A percentile compares a stretch with the other conserved stretches of the same genome.
Evolutionary conservation across 1,140 invertebrate species (phyloP).

Genomic region (Cylas formicarius): DNA sequence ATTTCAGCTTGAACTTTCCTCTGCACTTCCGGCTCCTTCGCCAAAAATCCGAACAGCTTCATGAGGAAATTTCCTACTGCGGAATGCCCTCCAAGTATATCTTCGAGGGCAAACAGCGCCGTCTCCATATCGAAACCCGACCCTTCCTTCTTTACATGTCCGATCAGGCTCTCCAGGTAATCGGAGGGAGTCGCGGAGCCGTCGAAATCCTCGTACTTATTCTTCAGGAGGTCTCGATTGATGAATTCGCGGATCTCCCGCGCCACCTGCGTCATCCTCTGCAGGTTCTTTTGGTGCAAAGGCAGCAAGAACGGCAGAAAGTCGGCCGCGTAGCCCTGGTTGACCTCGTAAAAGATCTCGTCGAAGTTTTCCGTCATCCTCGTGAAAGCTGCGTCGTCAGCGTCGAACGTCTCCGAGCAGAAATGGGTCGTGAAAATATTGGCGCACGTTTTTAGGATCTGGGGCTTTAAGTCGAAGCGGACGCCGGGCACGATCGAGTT

Average conservation of each 20-base stretch:
- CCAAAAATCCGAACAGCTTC: constrained; percentile 46
- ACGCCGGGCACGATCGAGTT: constrained; percentile 30
- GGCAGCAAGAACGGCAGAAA: constrained; percentile 75
- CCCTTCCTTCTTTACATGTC: constrained; percentile 44
- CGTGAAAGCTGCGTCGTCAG: constrained; percentile 54
- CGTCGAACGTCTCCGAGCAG: constrained; percentile 63
- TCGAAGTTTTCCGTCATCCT: constrained; percentile 65
- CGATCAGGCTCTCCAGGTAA: constrained; percentile 65
- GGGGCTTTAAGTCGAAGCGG: constrained; percentile 49
- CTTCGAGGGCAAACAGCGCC: constrained; percentile 71
- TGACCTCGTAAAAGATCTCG: constrained; percentile 82
- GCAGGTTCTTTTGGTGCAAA: constrained; percentile 58
- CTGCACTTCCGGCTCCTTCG: constrained; percentile 52
- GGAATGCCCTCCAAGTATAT: constrained; percentile 76
- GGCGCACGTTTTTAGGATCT: constrained; percentile 59
- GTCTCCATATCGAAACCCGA: constrained; percentile 49
- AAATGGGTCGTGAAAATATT: constrained; percentile 81
- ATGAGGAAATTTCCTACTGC: constrained; percentile 74
- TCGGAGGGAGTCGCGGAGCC: constrained; percentile 52
- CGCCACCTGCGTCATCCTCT: constrained; percentile 57
- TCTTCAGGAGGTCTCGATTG: constrained; percentile 57
- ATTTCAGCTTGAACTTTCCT: constrained; percentile 62
- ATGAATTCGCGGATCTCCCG: constrained; percentile 65
- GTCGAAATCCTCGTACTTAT: constrained; percentile 49
- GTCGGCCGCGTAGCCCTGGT: constrained; percentile 79